A percentile compares a stretch with the other conserved stretches of the same genome.
Conservation (phyloP, 92 coral and sea anemone species). For the Galaxea fascicularis region DNA sequence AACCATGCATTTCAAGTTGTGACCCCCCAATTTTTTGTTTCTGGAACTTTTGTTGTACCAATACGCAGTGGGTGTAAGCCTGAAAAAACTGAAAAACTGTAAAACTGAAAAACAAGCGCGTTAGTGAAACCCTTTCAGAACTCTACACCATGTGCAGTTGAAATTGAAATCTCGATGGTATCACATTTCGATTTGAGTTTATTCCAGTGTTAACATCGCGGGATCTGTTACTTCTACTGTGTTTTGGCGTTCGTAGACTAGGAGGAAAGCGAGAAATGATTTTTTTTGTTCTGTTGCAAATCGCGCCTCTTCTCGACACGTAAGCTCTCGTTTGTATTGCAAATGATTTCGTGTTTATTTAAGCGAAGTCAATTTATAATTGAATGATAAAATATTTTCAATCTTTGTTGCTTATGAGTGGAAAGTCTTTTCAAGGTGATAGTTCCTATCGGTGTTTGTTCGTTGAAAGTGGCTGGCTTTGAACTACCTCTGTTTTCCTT, state of each 20-base stretch:
- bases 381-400: slow-evolving; percentile 2
- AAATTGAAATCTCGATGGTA: background rate
- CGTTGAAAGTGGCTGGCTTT: background rate
- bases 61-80: too few species aligned
- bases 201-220: background rate
- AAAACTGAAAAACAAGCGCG: background rate
- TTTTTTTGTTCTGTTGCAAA: background rate
- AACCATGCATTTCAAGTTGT: background rate
- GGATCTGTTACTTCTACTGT: background rate
- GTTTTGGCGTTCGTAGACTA: background rate
- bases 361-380: background rate
- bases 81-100: too few species aligned
- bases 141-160: background rate
- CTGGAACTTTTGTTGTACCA: background rate
- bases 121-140: background rate
- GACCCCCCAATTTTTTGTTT: background rate
- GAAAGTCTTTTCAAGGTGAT: background rate
- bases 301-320: slow-evolving; percentile 9
- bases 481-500: background rate
- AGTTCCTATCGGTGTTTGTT: background rate
- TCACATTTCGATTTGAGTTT: background rate
- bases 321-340: slow-evolving; percentile 18
- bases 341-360: slow-evolving; percentile 14
- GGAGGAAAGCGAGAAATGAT: background rate
- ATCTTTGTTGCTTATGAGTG: background rate